Base-by-base conservation (phyloP, 2,797 vertebrate genomes). In the Emydoidea blandingii region DNA sequence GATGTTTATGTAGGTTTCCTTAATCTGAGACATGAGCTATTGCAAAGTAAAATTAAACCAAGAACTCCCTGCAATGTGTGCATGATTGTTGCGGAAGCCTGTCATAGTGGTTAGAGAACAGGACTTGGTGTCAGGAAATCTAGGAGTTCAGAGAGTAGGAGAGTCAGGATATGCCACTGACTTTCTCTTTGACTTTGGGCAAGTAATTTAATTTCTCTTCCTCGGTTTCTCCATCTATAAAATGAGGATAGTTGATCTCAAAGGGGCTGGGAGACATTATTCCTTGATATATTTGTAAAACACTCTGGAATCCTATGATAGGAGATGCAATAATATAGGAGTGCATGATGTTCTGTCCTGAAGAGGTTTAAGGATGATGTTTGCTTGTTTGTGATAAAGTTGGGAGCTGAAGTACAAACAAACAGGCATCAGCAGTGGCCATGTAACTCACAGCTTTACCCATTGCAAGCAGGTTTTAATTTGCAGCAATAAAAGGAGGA, bases 301-400 rank as follows among this genome's bases (percentile, higher is more conserved):
- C 89, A 72, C 91, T 94, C 94, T 90, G 96, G 92, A 96, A 97
- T 96, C 95, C 92, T 95, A 89, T 96, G 92, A 96, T 97, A 97
- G 95, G 85, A 91, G 91, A 81, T 90, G 57, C 94, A 96, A 93
- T 93, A 96, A 96, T 95, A 97, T 97, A 95, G 96, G 97, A 97
- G 95, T 95, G 95, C 91, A 62, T 0, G 3, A 87, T 95, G 91
- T 95, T 96, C 96, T 97, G 91, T 96, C 95, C 95, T 93, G 92
- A 93, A 80, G 96, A 97, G 95, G 94, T 74, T 96, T 96, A 95
- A 97, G 93, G 94, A 95, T 95, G 94, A 8, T 52, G 93, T 92
- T 80, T 97, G 96, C 91, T 93, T 96, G 89, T 94, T 96, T 95
- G 96, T 95, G 97, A 96, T 97, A 97, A 97, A 96, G 93, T 83